phyloP scores from a whole-genome alignment of 2,113 vertebrate species.

The Malurus alboscapulatus region DNA sequence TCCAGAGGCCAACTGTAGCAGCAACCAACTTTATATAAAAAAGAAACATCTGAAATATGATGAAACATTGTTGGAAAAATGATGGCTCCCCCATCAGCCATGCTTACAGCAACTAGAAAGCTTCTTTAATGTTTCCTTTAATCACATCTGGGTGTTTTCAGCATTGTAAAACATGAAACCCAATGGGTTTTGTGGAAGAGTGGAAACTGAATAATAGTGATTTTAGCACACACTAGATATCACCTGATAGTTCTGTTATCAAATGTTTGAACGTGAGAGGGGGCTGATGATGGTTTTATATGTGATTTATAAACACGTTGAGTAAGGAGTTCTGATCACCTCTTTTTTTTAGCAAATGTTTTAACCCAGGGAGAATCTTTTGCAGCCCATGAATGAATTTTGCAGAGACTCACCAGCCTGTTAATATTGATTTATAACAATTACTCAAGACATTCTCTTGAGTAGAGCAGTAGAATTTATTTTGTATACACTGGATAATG shows the following conservation, averaged over 20 bases:
- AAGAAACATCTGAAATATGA: background rate
- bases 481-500: background rate
- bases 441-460: background rate
- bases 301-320: background rate
- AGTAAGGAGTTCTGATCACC: background rate
- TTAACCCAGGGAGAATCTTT: background rate
- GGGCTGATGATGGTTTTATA: background rate
- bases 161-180: background rate
- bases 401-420: background rate
- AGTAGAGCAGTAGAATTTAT: background rate
- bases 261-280: background rate
- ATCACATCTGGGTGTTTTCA: background rate
- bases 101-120: background rate
- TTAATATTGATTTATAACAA: background rate
- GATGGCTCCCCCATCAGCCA: background rate
- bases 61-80: background rate
- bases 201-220: background rate
- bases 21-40: background rate
- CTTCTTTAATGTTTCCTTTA: background rate
- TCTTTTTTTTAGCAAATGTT: background rate
- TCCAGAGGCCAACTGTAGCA: background rate
- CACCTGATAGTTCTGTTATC: background rate
- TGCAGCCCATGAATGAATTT: background rate
- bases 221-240: background rate
- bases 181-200: background rate